Conservation (phyloP, 2,797 vertebrate species). For the Antrozous pallidus region DNA sequence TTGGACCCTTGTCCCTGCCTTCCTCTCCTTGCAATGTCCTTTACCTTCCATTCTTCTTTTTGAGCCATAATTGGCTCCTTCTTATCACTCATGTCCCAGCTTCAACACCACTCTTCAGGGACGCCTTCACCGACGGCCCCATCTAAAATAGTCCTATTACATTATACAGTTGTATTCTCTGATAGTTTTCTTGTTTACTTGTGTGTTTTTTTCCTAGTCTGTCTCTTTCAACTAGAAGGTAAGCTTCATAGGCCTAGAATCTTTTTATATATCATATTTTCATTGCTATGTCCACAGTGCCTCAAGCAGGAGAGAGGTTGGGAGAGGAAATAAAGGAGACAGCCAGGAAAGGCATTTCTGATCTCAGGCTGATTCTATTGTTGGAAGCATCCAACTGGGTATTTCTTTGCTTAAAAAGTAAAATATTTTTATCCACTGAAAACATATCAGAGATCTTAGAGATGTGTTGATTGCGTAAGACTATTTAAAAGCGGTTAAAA, state of each 20-base stretch:
- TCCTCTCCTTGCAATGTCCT: neutral
- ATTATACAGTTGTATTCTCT: neutral
- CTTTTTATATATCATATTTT: neutral
- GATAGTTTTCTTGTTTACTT: neutral
- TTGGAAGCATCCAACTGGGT: slow-evolving; percentile 54
- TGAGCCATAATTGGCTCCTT: neutral
- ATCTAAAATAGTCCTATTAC: neutral
- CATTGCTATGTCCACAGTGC: neutral
- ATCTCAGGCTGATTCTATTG: slow-evolving; percentile 30
- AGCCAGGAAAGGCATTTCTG: slow-evolving; percentile 32
- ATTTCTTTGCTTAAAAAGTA: slow-evolving; percentile 54
- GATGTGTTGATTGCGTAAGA: slow-evolving; percentile 48
- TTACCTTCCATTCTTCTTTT: neutral
- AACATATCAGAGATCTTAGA: slow-evolving; percentile 69
- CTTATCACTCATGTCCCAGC: neutral
- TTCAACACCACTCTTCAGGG: neutral
- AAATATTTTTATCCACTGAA: slow-evolving; percentile 48
- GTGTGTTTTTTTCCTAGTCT: neutral
- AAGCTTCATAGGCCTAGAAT: neutral
- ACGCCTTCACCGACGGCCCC: neutral
- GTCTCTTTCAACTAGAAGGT: neutral
- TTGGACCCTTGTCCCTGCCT: neutral
- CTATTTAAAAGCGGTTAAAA: slow-evolving; percentile 60
- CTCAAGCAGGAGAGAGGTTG: neutral
- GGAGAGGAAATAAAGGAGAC: neutral